Evolutionary conservation across 2,888 invertebrate species (phyloP).

Genomic region (Heterodera filipjevi): DNA sequence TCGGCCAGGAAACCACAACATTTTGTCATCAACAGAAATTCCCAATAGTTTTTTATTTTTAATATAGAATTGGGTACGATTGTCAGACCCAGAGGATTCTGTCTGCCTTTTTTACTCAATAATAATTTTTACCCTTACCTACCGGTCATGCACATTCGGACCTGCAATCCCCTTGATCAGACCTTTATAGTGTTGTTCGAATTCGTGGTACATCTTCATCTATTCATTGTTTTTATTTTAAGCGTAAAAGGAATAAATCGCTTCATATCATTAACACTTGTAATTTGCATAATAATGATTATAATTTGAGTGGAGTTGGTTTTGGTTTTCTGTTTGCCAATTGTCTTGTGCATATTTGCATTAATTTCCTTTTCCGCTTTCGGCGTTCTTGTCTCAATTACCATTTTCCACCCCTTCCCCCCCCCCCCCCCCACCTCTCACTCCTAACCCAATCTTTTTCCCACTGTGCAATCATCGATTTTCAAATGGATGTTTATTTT

Average conservation of each 20-base stretch:
- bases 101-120: neutral
- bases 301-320: neutral
- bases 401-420: neutral
- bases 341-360: neutral
- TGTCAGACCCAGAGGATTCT: neutral
- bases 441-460: neutral
- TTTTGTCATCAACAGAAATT: neutral
- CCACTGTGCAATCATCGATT: neutral
- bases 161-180: neutral
- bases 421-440: neutral
- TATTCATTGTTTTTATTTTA: neutral
- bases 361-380: neutral
- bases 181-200: neutral
- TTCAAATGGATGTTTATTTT: neutral
- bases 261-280: neutral
- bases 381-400: neutral
- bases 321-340: neutral
- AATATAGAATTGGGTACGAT: neutral
- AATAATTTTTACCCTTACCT: neutral
- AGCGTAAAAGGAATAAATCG: neutral
- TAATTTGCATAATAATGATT: neutral
- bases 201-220: neutral
- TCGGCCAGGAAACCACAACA: neutral
- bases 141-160: conserved; percentile 2
- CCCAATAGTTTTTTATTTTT: neutral